Evolutionary conservation across 2,113 vertebrate species (phyloP), one percentile per base, ranked within the genome.

Genomic region (Electrona antarctica): DNA sequence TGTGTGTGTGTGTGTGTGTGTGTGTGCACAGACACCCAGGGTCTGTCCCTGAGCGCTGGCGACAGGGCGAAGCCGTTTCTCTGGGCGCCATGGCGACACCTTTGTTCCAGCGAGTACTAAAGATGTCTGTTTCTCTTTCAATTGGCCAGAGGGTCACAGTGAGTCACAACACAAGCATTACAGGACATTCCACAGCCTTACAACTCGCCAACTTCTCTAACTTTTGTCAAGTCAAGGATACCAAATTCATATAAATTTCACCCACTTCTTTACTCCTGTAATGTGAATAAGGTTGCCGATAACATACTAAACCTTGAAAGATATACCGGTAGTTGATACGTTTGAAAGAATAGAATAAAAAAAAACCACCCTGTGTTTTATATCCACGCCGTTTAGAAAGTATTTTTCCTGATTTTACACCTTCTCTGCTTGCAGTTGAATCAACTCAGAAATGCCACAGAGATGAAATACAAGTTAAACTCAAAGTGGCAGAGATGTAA

Each of bases 41-140:
- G 61, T 54, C 56, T 55, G 64, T 65, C 76, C 71, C 77, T 71
- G 74, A 61, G 57, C 63, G 14, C 62, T 67, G 78, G 74, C 57
- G 64, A 62, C 46, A 51, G 67, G 2, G 58, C 58, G 67, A 61
- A 62, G 51, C 60, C 66, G 61, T 54, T 65, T 71, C 72, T 73
- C 61, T 3, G 29, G 62, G 71, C 62, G 52, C 66, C 77, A 78
- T 83, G 82, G 85, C 54, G 74, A 89, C 89, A 76, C 69, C 71
- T 78, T 80, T 72, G 85, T 70, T 67, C 61, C 0, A 63, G 2
- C n/a, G 48, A 56, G 15, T 49, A 55, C 45, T 52, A 50, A 54
- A 33, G 49, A 45, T 21, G 62, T 47, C 68, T 6, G 64, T 58
- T 21, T 66, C 59, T 78, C 28, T 14, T n/a, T 29, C 67, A 55